Conservation (phyloP, 2,113 vertebrate genomes). For the Saccopteryx leptura region DNA sequence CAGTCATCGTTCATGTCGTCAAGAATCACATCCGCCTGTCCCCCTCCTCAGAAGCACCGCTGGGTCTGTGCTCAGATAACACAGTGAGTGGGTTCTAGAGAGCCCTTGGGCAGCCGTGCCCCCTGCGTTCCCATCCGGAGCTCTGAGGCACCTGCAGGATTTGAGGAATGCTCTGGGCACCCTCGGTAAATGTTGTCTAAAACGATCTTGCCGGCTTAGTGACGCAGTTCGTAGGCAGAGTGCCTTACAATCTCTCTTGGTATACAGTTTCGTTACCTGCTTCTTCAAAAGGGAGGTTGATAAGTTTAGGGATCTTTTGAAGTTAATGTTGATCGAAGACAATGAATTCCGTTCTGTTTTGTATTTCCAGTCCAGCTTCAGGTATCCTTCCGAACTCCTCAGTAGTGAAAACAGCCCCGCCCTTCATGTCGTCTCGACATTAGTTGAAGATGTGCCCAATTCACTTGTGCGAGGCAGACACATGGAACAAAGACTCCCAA, state of each 20-base stretch:
- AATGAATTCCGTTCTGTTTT: neutral
- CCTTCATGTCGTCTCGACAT: neutral
- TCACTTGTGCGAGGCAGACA: neutral
- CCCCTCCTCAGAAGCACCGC: neutral
- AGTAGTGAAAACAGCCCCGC: neutral
- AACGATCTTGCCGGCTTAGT: neutral
- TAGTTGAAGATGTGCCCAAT: neutral
- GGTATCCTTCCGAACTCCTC: neutral
- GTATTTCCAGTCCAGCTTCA: neutral
- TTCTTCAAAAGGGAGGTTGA: neutral
- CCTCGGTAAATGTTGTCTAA: neutral
- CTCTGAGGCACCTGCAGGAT: neutral
- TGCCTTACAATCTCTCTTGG: neutral
- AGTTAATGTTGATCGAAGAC: neutral
- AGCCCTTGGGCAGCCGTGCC: fast-evolving
- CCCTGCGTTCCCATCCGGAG: neutral
- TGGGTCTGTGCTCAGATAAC: neutral
- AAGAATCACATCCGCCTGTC: neutral
- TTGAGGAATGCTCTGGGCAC: neutral
- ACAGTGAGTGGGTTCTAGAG: neutral
- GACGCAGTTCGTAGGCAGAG: neutral
- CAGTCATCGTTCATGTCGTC: neutral
- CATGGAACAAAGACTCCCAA: neutral
- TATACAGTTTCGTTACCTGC: neutral
- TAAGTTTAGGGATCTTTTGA: slow-evolving; percentile 5